Evolutionary conservation across 1,140 invertebrate genomes (phyloP).

Genomic region (Polypedilum vanderplanki): DNA sequence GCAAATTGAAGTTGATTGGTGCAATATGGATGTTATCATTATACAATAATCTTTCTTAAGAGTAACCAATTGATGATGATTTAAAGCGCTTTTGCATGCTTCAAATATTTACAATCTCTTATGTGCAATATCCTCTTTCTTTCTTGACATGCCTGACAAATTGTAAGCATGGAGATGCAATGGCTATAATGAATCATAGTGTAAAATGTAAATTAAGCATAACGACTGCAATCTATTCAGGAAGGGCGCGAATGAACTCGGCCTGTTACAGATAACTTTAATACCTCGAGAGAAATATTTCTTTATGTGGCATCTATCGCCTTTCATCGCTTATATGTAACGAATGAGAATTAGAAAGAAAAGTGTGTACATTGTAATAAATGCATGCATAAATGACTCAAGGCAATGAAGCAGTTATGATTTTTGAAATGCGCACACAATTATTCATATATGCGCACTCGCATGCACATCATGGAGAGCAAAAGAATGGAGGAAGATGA

Average conservation of each 20-base stretch:
- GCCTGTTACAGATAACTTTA: not conserved
- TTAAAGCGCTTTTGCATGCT: conserved; percentile 2
- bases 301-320: not conserved
- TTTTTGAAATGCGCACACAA: not conserved
- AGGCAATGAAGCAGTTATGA: not conserved
- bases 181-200: too few relatives aligned
- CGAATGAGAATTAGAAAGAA: not conserved
- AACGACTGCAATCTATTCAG: not conserved
- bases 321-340: not conserved
- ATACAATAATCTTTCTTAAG: not conserved
- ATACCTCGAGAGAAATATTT: not conserved
- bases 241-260: not conserved
- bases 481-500: not conserved
- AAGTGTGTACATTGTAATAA: not conserved
- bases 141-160: conserved; percentile 4
- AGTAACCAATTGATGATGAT: not conserved
- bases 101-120: not conserved
- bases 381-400: not conserved
- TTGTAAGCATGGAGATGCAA: not conserved
- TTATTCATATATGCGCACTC: not conserved
- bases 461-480: not conserved
- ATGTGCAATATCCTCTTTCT: not conserved
- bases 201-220: not conserved
- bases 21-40: not conserved
- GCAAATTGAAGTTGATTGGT: not conserved